phyloP scores from a whole-genome alignment of 2,888 invertebrate species.

The Phorcus lineatus region DNA sequence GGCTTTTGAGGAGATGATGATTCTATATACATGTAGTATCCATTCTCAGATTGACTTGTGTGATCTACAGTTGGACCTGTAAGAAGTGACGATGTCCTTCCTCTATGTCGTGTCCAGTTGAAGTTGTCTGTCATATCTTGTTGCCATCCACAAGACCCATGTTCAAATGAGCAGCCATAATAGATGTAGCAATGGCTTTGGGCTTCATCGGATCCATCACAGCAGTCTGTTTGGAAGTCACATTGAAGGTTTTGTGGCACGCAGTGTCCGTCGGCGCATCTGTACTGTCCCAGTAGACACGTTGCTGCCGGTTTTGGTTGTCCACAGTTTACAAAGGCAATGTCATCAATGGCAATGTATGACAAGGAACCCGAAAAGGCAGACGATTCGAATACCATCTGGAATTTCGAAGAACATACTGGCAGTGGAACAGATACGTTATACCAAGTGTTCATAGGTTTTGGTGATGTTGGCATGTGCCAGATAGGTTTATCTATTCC shows the following conservation, averaged over 20 bases:
- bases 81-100: constrained; percentile 42
- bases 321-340: constrained; percentile 64
- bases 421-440: constrained; percentile 55
- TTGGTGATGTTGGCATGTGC: constrained; percentile 23
- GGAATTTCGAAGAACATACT: constrained; percentile 60
- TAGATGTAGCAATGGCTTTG: constrained; percentile 50
- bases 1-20: constrained; percentile 48
- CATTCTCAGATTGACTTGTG: constrained; percentile 53
- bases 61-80: constrained; percentile 68
- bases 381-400: constrained; percentile 53
- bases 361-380: constrained; percentile 41
- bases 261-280: constrained; percentile 61
- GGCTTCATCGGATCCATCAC: constrained; percentile 60
- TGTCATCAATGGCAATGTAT: constrained; percentile 65
- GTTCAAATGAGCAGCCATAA: constrained; percentile 64
- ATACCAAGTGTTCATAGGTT: constrained; percentile 55
- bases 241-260: constrained; percentile 55
- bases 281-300: constrained; percentile 49
- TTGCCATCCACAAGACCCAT: constrained; percentile 66
- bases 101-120: constrained; percentile 62
- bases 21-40: constrained; percentile 64
- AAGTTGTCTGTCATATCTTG: constrained; percentile 54
- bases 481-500: constrained; percentile 51
- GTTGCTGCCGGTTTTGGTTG: constrained; percentile 48
- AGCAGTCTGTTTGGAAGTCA: constrained; percentile 62